Conservation (phyloP, 2,888 invertebrate species). For the Campoplex capitator region DNA sequence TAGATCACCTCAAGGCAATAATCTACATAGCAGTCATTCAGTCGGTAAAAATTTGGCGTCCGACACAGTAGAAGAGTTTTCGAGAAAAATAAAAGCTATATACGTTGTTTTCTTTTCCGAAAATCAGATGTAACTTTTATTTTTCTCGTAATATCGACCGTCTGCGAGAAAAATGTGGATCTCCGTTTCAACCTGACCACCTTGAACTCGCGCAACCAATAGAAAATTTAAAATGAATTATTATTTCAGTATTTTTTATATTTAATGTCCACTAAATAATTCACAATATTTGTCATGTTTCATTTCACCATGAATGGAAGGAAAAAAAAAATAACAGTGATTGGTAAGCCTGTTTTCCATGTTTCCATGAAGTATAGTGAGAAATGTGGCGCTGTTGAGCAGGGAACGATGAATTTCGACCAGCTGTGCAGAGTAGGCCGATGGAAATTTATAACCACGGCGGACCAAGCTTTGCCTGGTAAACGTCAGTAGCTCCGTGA, state of each 20-base stretch:
- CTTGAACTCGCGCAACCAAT: too few relatives aligned
- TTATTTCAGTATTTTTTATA: background rate
- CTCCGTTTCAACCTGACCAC: too few relatives aligned
- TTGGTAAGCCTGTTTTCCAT: background rate
- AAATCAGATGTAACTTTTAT: too few relatives aligned
- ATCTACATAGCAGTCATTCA: too few relatives aligned
- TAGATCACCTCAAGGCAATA: too few relatives aligned
- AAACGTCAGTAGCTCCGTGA: conserved; percentile 66
- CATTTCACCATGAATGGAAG: background rate
- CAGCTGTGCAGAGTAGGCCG: conserved; percentile 42
- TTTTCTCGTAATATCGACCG: too few relatives aligned
- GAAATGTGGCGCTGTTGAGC: conserved; percentile 30
- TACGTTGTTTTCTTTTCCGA: too few relatives aligned
- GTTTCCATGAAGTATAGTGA: background rate
- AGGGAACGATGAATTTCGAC: conserved; percentile 22
- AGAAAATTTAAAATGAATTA: background rate
- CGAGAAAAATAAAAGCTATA: too few relatives aligned
- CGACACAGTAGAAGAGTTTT: too few relatives aligned
- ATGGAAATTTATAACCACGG: conserved; percentile 8
- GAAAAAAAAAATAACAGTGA: background rate
- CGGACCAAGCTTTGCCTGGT: conserved; percentile 23
- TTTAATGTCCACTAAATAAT: background rate
- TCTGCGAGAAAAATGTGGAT: too few relatives aligned
- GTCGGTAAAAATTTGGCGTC: too few relatives aligned
- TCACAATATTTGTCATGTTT: background rate